Percentiles rank a stretch among this genome's conserved stretches.
Conservation (phyloP, 2,113 vertebrate genomes). For the Proterorhinus semilunaris region DNA sequence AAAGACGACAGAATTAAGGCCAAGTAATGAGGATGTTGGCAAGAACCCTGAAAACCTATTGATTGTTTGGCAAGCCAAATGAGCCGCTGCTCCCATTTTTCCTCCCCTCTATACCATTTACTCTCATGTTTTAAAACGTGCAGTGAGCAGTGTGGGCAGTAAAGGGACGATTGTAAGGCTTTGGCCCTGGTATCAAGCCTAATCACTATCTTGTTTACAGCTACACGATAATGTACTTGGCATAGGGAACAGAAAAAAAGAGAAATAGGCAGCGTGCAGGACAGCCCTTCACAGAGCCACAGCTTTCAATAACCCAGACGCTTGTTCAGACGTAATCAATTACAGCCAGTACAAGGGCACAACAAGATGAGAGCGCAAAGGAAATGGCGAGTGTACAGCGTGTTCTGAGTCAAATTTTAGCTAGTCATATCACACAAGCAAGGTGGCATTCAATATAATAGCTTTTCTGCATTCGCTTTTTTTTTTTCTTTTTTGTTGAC, state of each 20-base stretch:
- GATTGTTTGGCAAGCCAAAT: slow-evolving; percentile 74
- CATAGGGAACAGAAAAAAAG: slow-evolving; percentile 51
- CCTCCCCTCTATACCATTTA: slow-evolving; percentile 54
- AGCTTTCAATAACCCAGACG: slow-evolving; percentile 44
- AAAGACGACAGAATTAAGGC: slow-evolving; percentile 73
- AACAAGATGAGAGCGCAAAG: slow-evolving; percentile 16
- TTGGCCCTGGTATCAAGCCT: slow-evolving; percentile 56
- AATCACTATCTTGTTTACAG: slow-evolving; percentile 77
- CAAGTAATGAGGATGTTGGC: slow-evolving; percentile 76
- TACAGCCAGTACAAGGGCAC: slow-evolving; percentile 54
- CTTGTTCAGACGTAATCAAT: slow-evolving; percentile 57
- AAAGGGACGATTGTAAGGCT: slow-evolving; percentile 26
- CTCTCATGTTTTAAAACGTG: slow-evolving; percentile 54
- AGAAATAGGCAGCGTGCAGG: slow-evolving; percentile 49
- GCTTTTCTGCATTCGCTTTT: not conserved
- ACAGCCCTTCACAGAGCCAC: slow-evolving; percentile 50
- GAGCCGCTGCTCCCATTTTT: slow-evolving; percentile 48
- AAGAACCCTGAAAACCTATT: slow-evolving; percentile 69
- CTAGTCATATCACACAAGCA: slow-evolving; percentile 1
- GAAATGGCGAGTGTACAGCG: slow-evolving; percentile 20
- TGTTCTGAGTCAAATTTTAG: not conserved
- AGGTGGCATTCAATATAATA: slow-evolving; percentile 5
- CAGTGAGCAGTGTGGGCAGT: slow-evolving; percentile 44
- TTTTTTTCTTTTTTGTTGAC: too few species aligned
- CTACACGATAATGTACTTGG: slow-evolving; percentile 66